Evolutionary conservation across 2,888 invertebrate genomes (phyloP).

Genomic region (Limnephilus marmoratus): DNA sequence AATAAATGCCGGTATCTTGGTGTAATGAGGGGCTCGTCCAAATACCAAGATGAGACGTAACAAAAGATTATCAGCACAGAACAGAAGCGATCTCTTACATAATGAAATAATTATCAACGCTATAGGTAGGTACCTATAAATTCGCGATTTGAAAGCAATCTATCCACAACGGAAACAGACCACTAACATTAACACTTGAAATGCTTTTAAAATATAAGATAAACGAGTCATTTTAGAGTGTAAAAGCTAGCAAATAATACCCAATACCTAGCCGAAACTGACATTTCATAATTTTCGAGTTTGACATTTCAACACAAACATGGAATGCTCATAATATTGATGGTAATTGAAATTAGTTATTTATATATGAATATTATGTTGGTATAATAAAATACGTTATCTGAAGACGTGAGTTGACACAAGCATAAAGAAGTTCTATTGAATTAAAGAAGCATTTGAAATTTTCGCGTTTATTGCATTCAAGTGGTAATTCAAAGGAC

Average conservation of each 20-base stretch:
- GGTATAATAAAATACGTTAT: not conserved
- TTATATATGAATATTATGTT: not conserved
- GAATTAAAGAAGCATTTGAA: not conserved
- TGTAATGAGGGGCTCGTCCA: not conserved
- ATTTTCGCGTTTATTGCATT: not conserved
- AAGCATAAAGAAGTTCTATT: not conserved
- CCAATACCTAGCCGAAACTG: not conserved
- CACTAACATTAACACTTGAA: not conserved
- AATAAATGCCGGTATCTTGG: not conserved
- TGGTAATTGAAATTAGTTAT: not conserved
- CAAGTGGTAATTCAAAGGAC: not conserved
- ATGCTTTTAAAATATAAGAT: not conserved
- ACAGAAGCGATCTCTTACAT: not conserved
- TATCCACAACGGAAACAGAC: not conserved
- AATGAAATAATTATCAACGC: not conserved
- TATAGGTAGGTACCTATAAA: too few relatives aligned
- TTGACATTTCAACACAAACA: not conserved
- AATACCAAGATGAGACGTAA: not conserved
- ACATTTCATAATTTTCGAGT: not conserved
- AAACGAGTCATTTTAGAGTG: not conserved
- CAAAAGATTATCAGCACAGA: not conserved
- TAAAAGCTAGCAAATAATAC: not conserved
- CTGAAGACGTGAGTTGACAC: not conserved
- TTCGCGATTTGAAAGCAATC: not conserved
- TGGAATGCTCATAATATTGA: not conserved